Evolutionary conservation across 2,113 vertebrate genomes (phyloP), one percentile per base, ranked within the genome.

Genomic region (Nycticorax nycticorax): DNA sequence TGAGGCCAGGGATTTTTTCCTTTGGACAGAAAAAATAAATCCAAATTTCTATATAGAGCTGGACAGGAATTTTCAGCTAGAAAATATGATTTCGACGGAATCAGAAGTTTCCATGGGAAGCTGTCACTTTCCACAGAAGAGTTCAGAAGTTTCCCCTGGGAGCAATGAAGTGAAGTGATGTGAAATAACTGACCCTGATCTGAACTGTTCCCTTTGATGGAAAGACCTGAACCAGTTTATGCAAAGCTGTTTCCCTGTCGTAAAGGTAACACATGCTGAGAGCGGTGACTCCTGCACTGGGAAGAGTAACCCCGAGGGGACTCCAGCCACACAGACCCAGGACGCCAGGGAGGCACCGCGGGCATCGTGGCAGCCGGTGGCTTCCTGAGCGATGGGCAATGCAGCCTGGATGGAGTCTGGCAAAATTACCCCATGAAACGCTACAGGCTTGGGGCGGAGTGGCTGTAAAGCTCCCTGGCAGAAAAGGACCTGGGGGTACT

Each of bases 31-130:
- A 68, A 68, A 81, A 78, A 45, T 4, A 78, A 85, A 77, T 68
- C 27, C 45, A 57, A 74, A 95, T 71, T 74, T 47, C 55, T 37
- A 14, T n/a, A n/a, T 26, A 59, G 59, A 63, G 37, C 32, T 21
- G 15, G 67, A 76, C 39, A 77, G 59, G 85, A 80, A 67, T 93
- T 93, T 92, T 92, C 85, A 67, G 32, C 21, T 53, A 55, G 67
- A 80, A 85, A 83, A 90, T 37, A 33, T 56, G 86, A 88, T 95
- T 96, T 90, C 85, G 83, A n/a, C 67, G 53, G 63, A 83, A 90
- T 79, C 74, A 16, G 2, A 86, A 74, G 32, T 80, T 94, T 96
- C 79, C 82, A 93, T 57, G 66, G 75, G 50, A 94, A 94, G 32
- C 22, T 57, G 45, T 68, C 8, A 0, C 78, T 82, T 90, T 90